phyloP scores from a whole-genome alignment of 2,113 vertebrate genomes.

The Phrynosoma blainvillii region DNA sequence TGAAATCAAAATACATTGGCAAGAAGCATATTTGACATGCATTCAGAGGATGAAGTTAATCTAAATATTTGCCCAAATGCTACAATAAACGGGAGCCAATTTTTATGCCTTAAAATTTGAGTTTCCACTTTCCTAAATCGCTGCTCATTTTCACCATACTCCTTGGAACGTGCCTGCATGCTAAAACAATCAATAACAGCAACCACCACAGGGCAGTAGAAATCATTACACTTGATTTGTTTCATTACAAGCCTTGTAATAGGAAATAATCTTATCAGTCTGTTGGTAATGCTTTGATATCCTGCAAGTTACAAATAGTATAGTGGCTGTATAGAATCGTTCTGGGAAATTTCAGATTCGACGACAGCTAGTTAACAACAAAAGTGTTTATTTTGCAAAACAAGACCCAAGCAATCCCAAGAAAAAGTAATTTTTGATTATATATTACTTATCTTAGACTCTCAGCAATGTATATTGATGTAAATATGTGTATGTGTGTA shows the following conservation, averaged over 20 bases:
- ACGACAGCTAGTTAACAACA: not conserved
- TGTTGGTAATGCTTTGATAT: slow-evolving; percentile 4
- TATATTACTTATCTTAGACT: not conserved
- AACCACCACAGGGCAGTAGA: not conserved
- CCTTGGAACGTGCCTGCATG: slow-evolving; percentile 23
- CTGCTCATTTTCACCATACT: slow-evolving; percentile 30
- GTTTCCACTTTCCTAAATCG: slow-evolving; percentile 39
- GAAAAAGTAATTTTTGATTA: not conserved
- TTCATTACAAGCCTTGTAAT: slow-evolving; percentile 28
- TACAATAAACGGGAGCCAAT: slow-evolving; percentile 13
- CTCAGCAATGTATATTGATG: not conserved
- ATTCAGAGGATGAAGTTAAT: slow-evolving; percentile 58
- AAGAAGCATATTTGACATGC: slow-evolving; percentile 40
- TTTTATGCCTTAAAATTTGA: slow-evolving; percentile 30
- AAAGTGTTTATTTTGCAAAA: not conserved
- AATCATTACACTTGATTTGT: slow-evolving; percentile 45
- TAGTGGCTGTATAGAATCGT: accelerated
- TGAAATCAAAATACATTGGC: slow-evolving; percentile 44
- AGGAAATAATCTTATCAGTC: slow-evolving; percentile 11
- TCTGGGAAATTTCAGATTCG: not conserved
- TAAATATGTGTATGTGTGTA: not conserved
- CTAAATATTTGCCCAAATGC: slow-evolving; percentile 51
- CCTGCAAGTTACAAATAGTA: not conserved
- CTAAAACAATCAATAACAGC: slow-evolving; percentile 7
- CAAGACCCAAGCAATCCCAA: not conserved